A percentile compares a stretch with the other conserved stretches of the same genome.
phyloP scores from a whole-genome alignment of 2,113 vertebrate species.

The Ginglymostoma cirratum region DNA sequence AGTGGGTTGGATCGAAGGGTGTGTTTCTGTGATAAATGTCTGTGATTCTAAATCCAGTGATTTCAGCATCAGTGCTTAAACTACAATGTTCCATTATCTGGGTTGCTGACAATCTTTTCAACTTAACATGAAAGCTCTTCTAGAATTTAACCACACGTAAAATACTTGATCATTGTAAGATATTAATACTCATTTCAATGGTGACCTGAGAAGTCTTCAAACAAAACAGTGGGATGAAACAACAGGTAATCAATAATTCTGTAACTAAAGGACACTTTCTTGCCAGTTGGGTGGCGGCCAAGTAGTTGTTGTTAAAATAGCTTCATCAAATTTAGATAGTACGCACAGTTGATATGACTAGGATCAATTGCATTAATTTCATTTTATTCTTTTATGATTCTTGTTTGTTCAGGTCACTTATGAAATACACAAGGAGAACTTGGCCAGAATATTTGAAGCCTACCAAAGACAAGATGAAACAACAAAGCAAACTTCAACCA shows the following conservation, averaged over 20 bases:
- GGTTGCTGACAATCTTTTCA: not conserved
- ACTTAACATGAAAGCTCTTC: not conserved
- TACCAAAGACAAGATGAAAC: slow-evolving; percentile 69
- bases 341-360: not conserved
- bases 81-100: not conserved
- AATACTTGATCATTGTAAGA: not conserved
- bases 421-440: slow-evolving; percentile 86
- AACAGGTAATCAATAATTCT: not conserved
- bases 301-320: not conserved
- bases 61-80: not conserved
- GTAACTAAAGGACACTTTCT: not conserved
- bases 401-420: slow-evolving; percentile 75
- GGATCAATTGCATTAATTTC: not conserved
- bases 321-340: not conserved
- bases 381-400: slow-evolving; percentile 4
- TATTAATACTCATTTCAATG: not conserved
- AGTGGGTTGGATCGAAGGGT: no score
- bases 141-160: not conserved
- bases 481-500: slow-evolving; percentile 41
- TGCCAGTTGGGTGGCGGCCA: not conserved
- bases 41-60: no score
- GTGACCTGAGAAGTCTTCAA: no score
- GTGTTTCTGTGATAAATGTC: no score
- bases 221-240: not conserved
- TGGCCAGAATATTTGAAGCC: slow-evolving; percentile 75